Evolutionary conservation across 2,797 vertebrate species (phyloP), one percentile per base, ranked within the genome.

Genomic region (Knipowitschia caucasica): DNA sequence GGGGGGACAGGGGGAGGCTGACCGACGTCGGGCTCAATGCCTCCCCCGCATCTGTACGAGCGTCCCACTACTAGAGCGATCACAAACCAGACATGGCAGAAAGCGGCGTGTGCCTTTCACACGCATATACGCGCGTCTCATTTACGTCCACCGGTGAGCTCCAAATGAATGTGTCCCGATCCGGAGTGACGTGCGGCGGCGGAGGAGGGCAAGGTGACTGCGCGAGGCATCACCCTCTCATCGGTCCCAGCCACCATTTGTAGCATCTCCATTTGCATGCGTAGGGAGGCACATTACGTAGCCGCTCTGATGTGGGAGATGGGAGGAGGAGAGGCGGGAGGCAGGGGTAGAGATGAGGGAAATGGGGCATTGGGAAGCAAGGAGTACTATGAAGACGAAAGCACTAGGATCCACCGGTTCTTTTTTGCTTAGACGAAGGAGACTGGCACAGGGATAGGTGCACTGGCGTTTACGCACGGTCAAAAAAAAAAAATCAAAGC

Each of bases 211-310:
- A 84, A 85, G 86, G 85, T 85, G 83, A 85, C 88, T 90, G 94
- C 93, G 90, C 91, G 89, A 93, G 92, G 94, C 95, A 96, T 96
- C 93, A 92, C 94, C 93, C 94, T 93, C 91, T 92, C 92, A 93
- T 89, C 91, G 87, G 86, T 91, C 92, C 85, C 88, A 70, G 86
- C 91, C 82, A 89, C 87, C 86, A 88, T 88, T 93, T 91, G 87
- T 85, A 84, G 93, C 91, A 94, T 92, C 92, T 94, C 91, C 93
- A 92, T 92, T 92, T 92, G 91, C 86, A 91, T 80, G 90, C 89
- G 90, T 91, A 83, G 89, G 87, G 90, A 92, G 90, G 92, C 93
- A 91, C 92, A 92, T 89, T 90, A 83, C 89, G 86, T 88, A 83
- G 86, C 87, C 83, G 76, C 86, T 86, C 80, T 82, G 84, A 85